A percentile compares a stretch with the other conserved stretches of the same genome.
Conservation (phyloP, 2,797 vertebrate species). For the Octomys mimax region DNA sequence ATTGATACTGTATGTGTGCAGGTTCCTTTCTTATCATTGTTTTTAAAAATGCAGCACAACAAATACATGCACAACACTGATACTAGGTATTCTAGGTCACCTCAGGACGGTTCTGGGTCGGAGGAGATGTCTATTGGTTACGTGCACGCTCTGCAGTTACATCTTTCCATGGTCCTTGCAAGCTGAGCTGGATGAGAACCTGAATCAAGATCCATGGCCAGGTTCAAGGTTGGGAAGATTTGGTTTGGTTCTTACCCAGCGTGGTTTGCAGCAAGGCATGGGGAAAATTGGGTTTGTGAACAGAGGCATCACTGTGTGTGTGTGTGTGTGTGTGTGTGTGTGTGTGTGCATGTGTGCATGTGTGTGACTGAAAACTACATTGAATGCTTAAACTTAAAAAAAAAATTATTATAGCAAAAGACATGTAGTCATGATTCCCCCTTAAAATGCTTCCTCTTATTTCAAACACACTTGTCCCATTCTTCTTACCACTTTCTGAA, state of each 20-base stretch:
- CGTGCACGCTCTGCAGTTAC: neutral
- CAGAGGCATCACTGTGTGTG: neutral
- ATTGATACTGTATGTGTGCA: neutral
- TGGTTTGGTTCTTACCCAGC: neutral
- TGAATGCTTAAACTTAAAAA: neutral
- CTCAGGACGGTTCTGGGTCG: too few relatives aligned
- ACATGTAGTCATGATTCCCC: neutral
- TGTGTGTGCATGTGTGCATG: neutral
- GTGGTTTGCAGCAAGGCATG: neutral
- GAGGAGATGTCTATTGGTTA: neutral
- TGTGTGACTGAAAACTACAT: neutral
- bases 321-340: neutral
- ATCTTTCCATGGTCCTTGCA: neutral
- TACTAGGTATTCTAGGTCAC: neutral
- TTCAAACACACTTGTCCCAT: neutral
- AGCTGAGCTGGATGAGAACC: neutral
- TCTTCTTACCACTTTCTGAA: neutral
- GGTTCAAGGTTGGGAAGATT: neutral
- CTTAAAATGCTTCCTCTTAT: neutral
- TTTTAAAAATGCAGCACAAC: neutral
- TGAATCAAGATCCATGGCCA: neutral
- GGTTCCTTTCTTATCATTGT: neutral
- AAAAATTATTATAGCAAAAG: neutral
- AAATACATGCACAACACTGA: fast-evolving
- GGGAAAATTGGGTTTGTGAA: neutral